Evolutionary conservation across 2,113 vertebrate genomes (phyloP), one percentile per base, ranked within the genome.

Genomic region (Brachyistius frenatus): DNA sequence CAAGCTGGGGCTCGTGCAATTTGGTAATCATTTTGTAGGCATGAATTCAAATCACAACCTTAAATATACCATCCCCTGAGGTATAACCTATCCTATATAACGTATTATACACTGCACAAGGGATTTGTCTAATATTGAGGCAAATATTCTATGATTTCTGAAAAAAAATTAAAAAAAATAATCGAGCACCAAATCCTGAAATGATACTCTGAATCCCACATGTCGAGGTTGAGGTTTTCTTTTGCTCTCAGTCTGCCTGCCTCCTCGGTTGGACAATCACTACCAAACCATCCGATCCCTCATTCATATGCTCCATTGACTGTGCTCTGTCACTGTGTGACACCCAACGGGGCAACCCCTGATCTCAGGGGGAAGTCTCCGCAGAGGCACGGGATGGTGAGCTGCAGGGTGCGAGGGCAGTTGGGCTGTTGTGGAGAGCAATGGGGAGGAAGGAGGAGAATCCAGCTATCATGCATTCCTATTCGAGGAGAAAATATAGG

Each of bases 391-490:
- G n/a, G 39, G 23, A 66, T 53, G 55, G 50, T 5, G 78, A 73
- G 73, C 60, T 78, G 71, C 73, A 60, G 55, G 23, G 50, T 62
- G 35, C 30, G 60, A 11, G 61, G 54, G 4, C 47, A 74, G 47
- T 52, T 56, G 41, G 41, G 8, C 41, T 10, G 41, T 44, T 63
- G 75, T 57, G 53, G 62, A 37, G 47, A 78, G 77, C 7, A 57
- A 76, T 74, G 81, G 35, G 44, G 66, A 66, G 65, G 49, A 80
- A 81, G 46, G 64, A n/a, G 62, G 41, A 72, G 80, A 86, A 78
- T 83, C 75, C 61, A 71, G 81, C 77, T 78, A 64, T 87, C 86
- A 90, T 86, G 81, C 4, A 69, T 91, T 91, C 78, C 66, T 78
- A 84, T 90, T 87, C 86, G 67, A 60, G 54, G 54, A 71, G 53